Conservation (phyloP, 2,888 invertebrate genomes). For the Ischnus inquisitorius region DNA sequence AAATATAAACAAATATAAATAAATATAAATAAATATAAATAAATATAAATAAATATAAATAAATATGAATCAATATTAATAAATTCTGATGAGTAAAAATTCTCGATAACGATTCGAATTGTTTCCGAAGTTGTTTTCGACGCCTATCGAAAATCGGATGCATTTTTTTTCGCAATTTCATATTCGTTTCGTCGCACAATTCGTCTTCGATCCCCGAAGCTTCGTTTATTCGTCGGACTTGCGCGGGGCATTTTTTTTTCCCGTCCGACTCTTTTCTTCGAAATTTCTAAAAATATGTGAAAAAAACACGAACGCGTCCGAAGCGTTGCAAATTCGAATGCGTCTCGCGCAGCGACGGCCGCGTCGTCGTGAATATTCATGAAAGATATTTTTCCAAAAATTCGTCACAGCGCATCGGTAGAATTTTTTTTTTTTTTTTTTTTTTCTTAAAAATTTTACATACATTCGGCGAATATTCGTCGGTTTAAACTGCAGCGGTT, state of each 20-base stretch:
- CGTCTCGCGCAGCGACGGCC: neutral
- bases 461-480: neutral
- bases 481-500: neutral
- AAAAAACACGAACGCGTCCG: neutral
- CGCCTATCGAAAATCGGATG: too few relatives aligned
- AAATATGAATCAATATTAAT: too few relatives aligned
- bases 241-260: slow-evolving; percentile 6
- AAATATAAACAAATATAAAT: too few relatives aligned
- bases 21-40: too few relatives aligned
- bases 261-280: neutral
- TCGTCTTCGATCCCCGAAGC: slow-evolving; percentile 3
- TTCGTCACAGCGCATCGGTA: slow-evolving; percentile 61
- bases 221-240: neutral
- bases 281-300: slow-evolving; percentile 22
- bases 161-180: too few relatives aligned
- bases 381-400: slow-evolving; percentile 41
- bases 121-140: too few relatives aligned
- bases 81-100: too few relatives aligned
- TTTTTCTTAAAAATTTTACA: slow-evolving; percentile 6
- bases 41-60: too few relatives aligned
- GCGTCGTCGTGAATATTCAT: slow-evolving; percentile 60
- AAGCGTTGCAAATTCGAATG: neutral
- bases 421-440: neutral
- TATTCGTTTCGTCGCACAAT: neutral
- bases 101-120: too few relatives aligned